phyloP scores from a whole-genome alignment of 1,140 invertebrate species.

The Drosophila setifemur region DNA sequence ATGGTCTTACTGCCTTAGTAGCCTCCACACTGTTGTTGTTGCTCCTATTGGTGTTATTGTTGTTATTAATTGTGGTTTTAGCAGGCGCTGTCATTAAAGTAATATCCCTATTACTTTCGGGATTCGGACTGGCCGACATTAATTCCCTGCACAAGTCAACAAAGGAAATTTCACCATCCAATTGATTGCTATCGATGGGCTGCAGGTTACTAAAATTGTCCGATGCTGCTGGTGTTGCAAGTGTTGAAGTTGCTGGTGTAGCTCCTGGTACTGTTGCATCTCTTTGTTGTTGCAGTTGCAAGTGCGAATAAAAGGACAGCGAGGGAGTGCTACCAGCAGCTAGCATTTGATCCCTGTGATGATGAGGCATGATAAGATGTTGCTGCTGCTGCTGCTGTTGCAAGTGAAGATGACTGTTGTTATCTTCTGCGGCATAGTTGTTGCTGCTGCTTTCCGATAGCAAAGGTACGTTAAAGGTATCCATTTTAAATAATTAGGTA shows the following conservation, averaged over 20 bases:
- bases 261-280: conserved; percentile 8
- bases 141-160: conserved; percentile 71
- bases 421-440: conserved; percentile 51
- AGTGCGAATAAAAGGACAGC: conserved; percentile 55
- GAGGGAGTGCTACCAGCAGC: conserved; percentile 62
- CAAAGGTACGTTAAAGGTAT: conserved; percentile 70
- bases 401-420: conserved; percentile 26
- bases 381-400: conserved; percentile 48
- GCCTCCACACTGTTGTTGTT: conserved; percentile 44
- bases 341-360: conserved; percentile 80
- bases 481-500: conserved; percentile 51
- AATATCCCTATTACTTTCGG: conserved; percentile 55
- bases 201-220: conserved; percentile 50
- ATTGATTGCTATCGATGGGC: conserved; percentile 57
- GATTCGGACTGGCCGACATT: conserved; percentile 66
- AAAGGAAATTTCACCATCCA: conserved; percentile 68
- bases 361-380: conserved; percentile 47
- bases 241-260: background rate
- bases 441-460: conserved; percentile 57
- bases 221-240: conserved; percentile 1
- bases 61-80: conserved; percentile 29
- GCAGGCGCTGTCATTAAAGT: conserved; percentile 25
- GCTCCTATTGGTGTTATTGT: conserved; percentile 26
- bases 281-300: conserved; percentile 52
- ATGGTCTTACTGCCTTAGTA: conserved; percentile 36